These are phyloP conservation scores for Achlya flavicornis DNA, from an alignment of 2,888 invertebrate species.

Conservation along the genomic window DNA sequence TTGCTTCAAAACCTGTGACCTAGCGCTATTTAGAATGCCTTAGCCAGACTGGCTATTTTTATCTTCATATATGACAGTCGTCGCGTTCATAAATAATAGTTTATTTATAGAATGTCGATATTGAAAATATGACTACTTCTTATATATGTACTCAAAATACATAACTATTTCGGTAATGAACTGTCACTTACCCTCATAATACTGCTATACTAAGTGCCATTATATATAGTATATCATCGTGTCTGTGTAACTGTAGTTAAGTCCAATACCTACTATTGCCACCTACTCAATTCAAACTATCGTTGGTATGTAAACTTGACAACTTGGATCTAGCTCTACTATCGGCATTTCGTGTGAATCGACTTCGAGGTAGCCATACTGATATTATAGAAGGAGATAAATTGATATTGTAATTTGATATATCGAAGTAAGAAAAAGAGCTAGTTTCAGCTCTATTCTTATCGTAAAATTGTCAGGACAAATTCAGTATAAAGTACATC, in stretches of 20 bases:
- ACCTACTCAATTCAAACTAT: neutral
- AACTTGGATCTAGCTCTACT: neutral
- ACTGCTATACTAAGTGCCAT: neutral
- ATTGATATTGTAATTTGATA: neutral
- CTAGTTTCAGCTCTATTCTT: too few relatives aligned
- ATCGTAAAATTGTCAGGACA: too few relatives aligned
- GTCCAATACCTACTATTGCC: neutral
- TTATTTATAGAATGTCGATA: neutral
- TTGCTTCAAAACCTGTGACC: neutral
- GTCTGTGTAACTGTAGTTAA: neutral
- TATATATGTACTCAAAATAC: too few relatives aligned
- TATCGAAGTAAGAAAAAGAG: neutral
- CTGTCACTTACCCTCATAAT: neutral
- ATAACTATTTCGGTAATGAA: neutral
- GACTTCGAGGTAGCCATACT: neutral
- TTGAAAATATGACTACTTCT: neutral
- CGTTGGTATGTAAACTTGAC: neutral
- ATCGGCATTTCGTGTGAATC: neutral
- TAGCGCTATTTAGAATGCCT: neutral
- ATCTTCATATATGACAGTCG: neutral
- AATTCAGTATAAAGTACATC: too few relatives aligned
- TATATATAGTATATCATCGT: neutral
- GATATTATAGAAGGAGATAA: neutral
- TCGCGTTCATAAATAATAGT: neutral
- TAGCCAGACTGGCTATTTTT: neutral